Evolutionary conservation across 1,140 invertebrate species (phyloP), one percentile per base, ranked within the genome.

Genomic region (Drosophila busckii): DNA sequence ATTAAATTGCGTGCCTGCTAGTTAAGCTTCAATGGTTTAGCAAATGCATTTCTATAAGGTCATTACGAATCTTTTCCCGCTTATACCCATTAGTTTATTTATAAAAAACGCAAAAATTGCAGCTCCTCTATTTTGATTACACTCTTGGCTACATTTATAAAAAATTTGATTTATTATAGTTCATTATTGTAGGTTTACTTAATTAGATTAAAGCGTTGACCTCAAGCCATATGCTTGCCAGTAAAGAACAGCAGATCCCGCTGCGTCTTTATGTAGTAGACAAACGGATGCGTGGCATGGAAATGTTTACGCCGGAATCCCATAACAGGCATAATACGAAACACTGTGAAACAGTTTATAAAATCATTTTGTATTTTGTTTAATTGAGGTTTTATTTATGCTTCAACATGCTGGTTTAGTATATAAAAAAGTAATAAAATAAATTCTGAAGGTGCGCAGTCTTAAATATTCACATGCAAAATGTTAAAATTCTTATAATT

Each of bases 241-340:
- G 54, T 17, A 40, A 78, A 78, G 17, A 82, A 38, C 23, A 52
- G 20, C 4, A 66, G 20, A 44, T 82, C 37, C 2, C 10, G 22
- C 12, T 54, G 20, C 0, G 64, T 42, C 29, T 50, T 82, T 2
- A 83, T 37, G 19, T 41, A 55, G 23, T 61, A 84, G 4, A 66
- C 15, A 31, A 84, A 84, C 1, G 66, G 59, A 49, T 67, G 80
- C 13, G 32, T 75, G 13, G 56, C 80, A 38, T 37, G 26, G 29
- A 84, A 84, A 8, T 29, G 44, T 23, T 61, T 54, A 5, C 71
- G 69, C 3, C 42, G 59, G 15, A 75, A 38, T 0, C 19, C 60
- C 32, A 44, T 32, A 2, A 84, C 55, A 16, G 65, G 46, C 61
- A 84, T 70, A 15, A 84, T 58, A 22, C 80, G 64, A 22, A 78